Percentiles rank a stretch among this genome's conserved stretches.
These are phyloP conservation scores for Sciurus carolinensis DNA, from an alignment of 2,797 vertebrate genomes.

Conservation along the genomic window DNA sequence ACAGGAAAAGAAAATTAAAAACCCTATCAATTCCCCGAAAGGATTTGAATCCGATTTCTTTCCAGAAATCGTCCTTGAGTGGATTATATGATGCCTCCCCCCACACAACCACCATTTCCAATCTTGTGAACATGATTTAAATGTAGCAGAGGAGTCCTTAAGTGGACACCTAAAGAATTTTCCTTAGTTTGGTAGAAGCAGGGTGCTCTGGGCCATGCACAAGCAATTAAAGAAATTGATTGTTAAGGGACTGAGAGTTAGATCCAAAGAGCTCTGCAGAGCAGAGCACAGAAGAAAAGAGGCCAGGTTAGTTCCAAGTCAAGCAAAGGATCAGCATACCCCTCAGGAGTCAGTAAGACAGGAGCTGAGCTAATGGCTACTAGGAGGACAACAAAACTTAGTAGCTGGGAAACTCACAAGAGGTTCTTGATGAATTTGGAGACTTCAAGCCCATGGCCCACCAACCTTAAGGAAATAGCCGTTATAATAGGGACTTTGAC, in stretches of 20 bases:
- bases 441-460: neutral
- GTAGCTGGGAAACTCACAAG: neutral
- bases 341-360: neutral
- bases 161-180: neutral
- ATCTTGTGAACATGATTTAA: neutral
- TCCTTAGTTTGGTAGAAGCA: neutral
- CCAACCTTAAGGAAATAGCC: neutral
- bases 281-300: neutral
- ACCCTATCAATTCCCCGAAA: neutral
- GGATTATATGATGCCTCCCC: neutral
- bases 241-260: neutral
- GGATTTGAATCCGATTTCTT: conserved; percentile 46
- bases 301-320: neutral
- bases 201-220: neutral
- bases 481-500: neutral
- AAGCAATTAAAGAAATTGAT: neutral
- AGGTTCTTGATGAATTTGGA: neutral
- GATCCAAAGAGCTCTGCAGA: neutral
- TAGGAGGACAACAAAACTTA: neutral
- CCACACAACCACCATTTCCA: neutral
- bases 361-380: neutral
- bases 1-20: neutral
- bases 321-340: neutral
- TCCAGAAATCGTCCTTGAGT: neutral
- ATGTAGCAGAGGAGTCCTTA: neutral